Percentiles rank a stretch among this genome's conserved stretches.
Evolutionary conservation across 1,140 invertebrate genomes (phyloP).

Genomic region (Orussus abietinus): DNA sequence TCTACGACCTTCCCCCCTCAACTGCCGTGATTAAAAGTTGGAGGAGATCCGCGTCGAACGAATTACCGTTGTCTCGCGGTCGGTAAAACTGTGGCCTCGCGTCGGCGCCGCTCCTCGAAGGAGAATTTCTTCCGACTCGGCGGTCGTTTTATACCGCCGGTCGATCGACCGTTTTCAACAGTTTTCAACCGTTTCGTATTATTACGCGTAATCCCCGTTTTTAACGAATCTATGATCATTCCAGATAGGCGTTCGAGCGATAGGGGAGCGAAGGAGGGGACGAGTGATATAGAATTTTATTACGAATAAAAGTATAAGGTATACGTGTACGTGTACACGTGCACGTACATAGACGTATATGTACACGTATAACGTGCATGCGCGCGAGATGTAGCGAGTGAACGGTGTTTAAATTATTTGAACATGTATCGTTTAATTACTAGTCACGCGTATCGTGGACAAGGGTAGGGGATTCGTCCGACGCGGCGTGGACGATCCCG

Average conservation of each 20-base stretch:
- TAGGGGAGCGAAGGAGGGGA: constrained; percentile 18
- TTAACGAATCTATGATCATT: constrained; percentile 45
- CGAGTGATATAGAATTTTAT: constrained; percentile 31
- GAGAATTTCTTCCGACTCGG: too few species aligned
- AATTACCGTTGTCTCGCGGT: too few species aligned
- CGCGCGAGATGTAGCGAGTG: constrained; percentile 14
- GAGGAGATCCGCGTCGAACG: too few species aligned
- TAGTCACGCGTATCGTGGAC: constrained; percentile 47
- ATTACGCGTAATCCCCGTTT: constrained; percentile 19
- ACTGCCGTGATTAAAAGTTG: too few species aligned
- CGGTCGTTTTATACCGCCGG: too few species aligned
- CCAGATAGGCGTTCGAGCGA: constrained; percentile 27
- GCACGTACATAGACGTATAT: constrained; percentile 11
- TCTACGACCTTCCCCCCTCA: too few species aligned
- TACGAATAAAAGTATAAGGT: constrained; percentile 24
- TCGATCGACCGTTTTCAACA: too few species aligned
- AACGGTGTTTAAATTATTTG: constrained; percentile 42
- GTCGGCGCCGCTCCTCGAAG: too few species aligned
- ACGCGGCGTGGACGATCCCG: too few species aligned
- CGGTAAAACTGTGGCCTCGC: too few species aligned
- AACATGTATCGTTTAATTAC: constrained; percentile 41
- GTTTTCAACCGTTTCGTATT: constrained; percentile 8
- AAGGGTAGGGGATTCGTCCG: constrained; percentile 18
- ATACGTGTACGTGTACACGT: background rate
- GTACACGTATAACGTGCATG: background rate